Evolutionary conservation across 2,113 vertebrate genomes (phyloP).

Genomic region (Puffinus mauretanicus): DNA sequence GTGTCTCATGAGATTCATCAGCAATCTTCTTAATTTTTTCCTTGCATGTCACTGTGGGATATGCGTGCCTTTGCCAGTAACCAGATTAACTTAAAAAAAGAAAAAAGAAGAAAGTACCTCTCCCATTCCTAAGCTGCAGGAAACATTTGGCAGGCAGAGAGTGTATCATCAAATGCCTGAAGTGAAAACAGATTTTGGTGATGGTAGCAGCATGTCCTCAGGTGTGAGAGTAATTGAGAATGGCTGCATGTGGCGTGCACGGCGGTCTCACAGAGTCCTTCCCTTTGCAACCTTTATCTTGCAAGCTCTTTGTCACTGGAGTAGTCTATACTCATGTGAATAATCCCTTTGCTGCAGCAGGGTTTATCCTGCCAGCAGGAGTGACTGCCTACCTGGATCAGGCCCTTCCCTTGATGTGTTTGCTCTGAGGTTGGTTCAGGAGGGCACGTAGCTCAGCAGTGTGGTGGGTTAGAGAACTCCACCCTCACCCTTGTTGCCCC

Average conservation of each 20-base stretch:
- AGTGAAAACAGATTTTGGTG: not conserved
- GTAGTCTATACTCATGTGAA: not conserved
- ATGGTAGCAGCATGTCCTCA: not conserved
- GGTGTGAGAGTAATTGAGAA: not conserved
- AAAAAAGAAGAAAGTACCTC: not conserved
- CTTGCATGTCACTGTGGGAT: not conserved
- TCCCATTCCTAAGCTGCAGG: not conserved
- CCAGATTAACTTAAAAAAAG: not conserved
- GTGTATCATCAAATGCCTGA: not conserved
- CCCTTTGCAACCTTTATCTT: not conserved
- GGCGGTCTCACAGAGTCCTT: not conserved
- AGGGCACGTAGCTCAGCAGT: not conserved
- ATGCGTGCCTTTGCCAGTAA: not conserved
- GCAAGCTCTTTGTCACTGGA: not conserved
- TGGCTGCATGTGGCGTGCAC: accelerated
- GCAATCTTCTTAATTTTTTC: not conserved
- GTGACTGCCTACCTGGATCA: not conserved
- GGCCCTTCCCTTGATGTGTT: not conserved
- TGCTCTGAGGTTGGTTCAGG: not conserved
- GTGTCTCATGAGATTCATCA: not conserved
- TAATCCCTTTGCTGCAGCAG: not conserved
- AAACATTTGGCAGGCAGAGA: not conserved
- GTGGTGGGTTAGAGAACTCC: not conserved
- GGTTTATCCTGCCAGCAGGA: not conserved
- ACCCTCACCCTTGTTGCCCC: not conserved